A percentile compares a stretch with the other conserved stretches of the same genome.
phyloP scores from a whole-genome alignment of 2,888 invertebrate species.

The Orthosia gracilis region DNA sequence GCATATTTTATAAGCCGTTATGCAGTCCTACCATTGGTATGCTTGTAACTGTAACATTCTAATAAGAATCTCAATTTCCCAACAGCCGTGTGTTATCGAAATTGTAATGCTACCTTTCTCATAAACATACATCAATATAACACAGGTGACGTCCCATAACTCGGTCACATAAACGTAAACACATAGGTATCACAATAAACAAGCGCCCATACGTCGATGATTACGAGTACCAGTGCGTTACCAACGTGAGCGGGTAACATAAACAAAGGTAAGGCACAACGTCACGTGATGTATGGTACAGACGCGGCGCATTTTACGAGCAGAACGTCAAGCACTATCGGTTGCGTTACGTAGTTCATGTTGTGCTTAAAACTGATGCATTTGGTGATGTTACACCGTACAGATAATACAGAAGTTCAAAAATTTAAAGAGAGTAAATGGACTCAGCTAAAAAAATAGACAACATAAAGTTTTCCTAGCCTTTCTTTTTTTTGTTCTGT shows the following conservation, averaged over 20 bases:
- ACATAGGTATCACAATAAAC: slow-evolving; percentile 26
- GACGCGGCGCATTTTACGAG: slow-evolving; percentile 21
- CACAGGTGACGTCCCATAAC: slow-evolving; percentile 25
- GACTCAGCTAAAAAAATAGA: not conserved
- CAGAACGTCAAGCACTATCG: slow-evolving; percentile 9
- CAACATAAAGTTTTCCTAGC: not conserved
- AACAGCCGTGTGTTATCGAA: not conserved
- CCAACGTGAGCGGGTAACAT: not conserved
- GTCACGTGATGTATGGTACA: not conserved
- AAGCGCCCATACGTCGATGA: not conserved
- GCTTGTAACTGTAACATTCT: not conserved
- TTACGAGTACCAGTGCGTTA: not conserved
- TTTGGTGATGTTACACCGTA: not conserved
- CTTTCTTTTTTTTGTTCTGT: not conserved
- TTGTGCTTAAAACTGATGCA: slow-evolving; percentile 7
- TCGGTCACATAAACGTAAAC: slow-evolving; percentile 13
- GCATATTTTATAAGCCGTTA: not conserved
- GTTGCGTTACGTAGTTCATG: slow-evolving; percentile 1
- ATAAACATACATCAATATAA: slow-evolving; percentile 7
- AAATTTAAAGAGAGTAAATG: not conserved
- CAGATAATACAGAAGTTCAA: not conserved
- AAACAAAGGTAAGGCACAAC: not conserved
- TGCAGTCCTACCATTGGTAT: too few species aligned
- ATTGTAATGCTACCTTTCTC: slow-evolving; percentile 1
- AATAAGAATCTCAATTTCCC: not conserved